Evolutionary conservation across 2,113 vertebrate species (phyloP).

Genomic region (Chamaetylas fuelleborni): DNA sequence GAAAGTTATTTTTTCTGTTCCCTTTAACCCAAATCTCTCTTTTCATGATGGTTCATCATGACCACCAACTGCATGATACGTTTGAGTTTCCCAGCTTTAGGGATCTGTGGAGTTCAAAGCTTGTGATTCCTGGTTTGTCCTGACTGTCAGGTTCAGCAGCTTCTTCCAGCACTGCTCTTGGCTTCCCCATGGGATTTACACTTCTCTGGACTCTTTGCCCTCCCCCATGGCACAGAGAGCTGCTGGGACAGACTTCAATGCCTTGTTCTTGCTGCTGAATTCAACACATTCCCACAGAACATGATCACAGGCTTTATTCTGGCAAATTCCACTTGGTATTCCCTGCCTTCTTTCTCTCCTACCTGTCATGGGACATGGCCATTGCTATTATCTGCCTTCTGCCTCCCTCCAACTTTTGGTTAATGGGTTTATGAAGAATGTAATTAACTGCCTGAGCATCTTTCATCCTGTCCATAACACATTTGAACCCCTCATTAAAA

Average conservation of each 20-base stretch:
- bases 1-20: not conserved
- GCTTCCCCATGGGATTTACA: not conserved
- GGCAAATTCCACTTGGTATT: not conserved
- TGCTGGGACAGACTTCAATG: not conserved
- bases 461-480: not conserved
- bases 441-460: not conserved
- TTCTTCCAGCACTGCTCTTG: not conserved
- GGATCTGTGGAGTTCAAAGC: not conserved
- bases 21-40: not conserved
- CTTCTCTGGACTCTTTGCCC: not conserved
- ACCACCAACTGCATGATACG: rapidly evolving
- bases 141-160: not conserved
- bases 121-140: not conserved
- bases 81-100: not conserved
- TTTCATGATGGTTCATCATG: not conserved
- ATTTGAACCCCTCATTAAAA: not conserved
- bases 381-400: not conserved
- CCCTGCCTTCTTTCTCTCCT: not conserved
- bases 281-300: not conserved
- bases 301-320: not conserved
- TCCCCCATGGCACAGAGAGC: not conserved
- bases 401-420: not conserved
- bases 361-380: not conserved
- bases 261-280: not conserved
- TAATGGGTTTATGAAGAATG: not conserved